Evolutionary conservation across 2,797 vertebrate genomes (phyloP).

Genomic region (Myotis planiceps): DNA sequence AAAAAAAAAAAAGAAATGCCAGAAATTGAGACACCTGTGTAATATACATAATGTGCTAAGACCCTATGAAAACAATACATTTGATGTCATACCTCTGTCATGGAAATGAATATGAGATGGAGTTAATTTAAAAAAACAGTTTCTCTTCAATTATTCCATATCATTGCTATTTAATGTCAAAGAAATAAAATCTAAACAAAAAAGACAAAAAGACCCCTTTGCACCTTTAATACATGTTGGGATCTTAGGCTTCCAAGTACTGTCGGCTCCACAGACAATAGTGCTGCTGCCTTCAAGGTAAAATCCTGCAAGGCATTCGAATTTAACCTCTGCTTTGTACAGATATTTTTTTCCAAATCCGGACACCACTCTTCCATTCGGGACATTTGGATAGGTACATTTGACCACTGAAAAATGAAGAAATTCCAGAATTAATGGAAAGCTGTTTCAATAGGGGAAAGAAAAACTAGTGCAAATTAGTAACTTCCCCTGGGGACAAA

Average conservation of each 20-base stretch:
- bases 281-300: background rate
- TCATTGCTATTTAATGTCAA: background rate
- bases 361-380: constrained; percentile 13
- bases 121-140: background rate
- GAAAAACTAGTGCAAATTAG: background rate
- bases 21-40: background rate
- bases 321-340: constrained; percentile 14
- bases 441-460: background rate
- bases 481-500: background rate
- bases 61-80: background rate
- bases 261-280: background rate
- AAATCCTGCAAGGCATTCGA: constrained; percentile 10
- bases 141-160: background rate
- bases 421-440: constrained; percentile 7
- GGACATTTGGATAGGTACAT: constrained; percentile 65
- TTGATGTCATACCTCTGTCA: background rate
- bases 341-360: constrained; percentile 20
- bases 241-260: background rate
- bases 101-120: background rate
- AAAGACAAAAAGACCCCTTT: background rate
- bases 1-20: background rate
- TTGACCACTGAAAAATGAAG: constrained; percentile 79
- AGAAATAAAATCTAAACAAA: background rate
- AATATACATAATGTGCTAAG: background rate
- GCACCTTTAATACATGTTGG: background rate